Evolutionary conservation across 1,140 invertebrate genomes (phyloP).

Genomic region (Procambarus virginalis): DNA sequence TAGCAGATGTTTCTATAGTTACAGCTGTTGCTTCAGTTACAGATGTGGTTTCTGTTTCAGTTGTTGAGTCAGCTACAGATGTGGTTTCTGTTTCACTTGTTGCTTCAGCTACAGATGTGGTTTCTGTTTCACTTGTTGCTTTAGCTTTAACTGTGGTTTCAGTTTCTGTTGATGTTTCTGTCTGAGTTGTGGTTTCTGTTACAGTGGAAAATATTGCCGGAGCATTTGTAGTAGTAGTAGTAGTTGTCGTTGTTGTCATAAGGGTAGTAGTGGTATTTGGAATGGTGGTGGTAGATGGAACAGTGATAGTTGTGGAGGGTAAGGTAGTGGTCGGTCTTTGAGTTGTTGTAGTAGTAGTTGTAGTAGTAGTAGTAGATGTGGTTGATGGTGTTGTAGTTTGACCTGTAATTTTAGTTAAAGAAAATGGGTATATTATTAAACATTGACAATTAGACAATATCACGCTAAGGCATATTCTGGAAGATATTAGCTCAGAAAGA

Average conservation of each 20-base stretch:
- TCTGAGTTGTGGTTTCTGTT: conserved; percentile 7
- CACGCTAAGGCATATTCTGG: neutral
- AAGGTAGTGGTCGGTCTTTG: no score
- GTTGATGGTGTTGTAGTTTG: conserved; percentile 8
- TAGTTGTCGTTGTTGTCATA: neutral
- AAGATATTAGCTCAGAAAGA: neutral
- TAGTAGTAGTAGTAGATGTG: conserved; percentile 10
- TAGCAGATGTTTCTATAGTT: neutral
- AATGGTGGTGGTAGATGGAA: neutral
- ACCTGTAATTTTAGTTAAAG: conserved; percentile 20
- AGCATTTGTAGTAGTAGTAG: conserved; percentile 1
- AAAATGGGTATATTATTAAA: neutral
- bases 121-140: neutral
- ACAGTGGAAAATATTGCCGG: neutral
- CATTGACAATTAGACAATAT: neutral
- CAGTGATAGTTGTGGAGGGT: neutral
- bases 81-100: neutral
- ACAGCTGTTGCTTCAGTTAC: neutral
- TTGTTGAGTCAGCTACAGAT: neutral
- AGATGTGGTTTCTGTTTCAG: neutral
- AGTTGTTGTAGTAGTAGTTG: conserved; percentile 2
- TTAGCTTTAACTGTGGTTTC: neutral
- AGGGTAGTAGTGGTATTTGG: neutral
- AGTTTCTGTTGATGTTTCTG: neutral
- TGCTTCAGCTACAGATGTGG: conserved; percentile 5